Percentiles rank a stretch among this genome's conserved stretches.
Evolutionary conservation across 2,888 invertebrate genomes (phyloP).

Genomic region (Pterostichus madidus): DNA sequence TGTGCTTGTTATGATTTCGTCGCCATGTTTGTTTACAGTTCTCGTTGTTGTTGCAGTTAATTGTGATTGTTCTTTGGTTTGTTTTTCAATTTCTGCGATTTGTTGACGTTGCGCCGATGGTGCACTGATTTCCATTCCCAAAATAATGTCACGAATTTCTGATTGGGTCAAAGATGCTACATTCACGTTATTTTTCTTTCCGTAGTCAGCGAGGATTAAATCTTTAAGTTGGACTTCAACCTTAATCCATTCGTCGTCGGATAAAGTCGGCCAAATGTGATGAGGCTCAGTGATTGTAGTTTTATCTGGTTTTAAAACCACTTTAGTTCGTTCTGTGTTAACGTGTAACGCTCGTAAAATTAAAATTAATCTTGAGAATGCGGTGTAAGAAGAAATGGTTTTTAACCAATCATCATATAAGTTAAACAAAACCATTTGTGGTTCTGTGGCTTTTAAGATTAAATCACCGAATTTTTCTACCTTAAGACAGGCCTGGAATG

Average conservation of each 20-base stretch:
- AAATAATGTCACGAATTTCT: constrained; percentile 98
- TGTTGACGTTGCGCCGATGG: constrained; percentile 99
- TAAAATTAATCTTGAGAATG: constrained; percentile 97
- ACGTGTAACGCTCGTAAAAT: constrained; percentile 98
- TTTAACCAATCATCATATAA: constrained; percentile 99
- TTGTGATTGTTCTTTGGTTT: constrained; percentile 99
- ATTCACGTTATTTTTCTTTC: constrained; percentile 99
- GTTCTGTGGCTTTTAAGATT: constrained; percentile 99
- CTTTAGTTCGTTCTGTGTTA: constrained; percentile 99
- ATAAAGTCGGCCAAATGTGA: constrained; percentile 99
- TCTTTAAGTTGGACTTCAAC: constrained; percentile 99
- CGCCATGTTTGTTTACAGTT: constrained; percentile 99
- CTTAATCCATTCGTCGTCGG: constrained; percentile 99
- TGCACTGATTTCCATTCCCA: constrained; percentile 99
- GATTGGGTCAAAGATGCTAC: constrained; percentile 99
- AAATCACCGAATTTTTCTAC: constrained; percentile 99
- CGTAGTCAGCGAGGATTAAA: constrained; percentile 98
- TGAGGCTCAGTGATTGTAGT: constrained; percentile 99
- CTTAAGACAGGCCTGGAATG: constrained; percentile 99
- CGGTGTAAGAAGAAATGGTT: constrained; percentile 99
- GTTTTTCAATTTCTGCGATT: constrained; percentile 99
- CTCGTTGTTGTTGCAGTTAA: constrained; percentile 98
- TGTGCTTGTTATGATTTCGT: constrained; percentile 99
- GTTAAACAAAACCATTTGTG: constrained; percentile 99
- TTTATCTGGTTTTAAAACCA: constrained; percentile 98